phyloP scores from a whole-genome alignment of 2,113 vertebrate genomes.

The Dasyornis broadbenti region DNA sequence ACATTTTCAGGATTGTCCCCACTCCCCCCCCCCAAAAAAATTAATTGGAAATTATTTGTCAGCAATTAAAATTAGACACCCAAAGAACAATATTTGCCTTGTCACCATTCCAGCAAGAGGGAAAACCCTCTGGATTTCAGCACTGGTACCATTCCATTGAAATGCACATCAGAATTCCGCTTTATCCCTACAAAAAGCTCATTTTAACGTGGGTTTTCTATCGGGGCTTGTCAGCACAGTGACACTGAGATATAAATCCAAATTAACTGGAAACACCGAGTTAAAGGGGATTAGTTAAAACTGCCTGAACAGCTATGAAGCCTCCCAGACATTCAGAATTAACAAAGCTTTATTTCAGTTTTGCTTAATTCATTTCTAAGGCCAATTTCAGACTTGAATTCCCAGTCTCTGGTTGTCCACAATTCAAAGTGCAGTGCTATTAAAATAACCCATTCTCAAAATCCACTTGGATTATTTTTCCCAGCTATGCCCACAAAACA shows the following conservation, averaged over 20 bases:
- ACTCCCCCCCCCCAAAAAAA: accelerated
- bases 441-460: neutral
- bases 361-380: neutral
- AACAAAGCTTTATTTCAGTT: neutral
- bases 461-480: neutral
- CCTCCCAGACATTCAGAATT: neutral
- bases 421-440: accelerated
- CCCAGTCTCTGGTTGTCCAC: neutral
- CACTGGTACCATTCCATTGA: accelerated
- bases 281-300: neutral
- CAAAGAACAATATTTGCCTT: neutral
- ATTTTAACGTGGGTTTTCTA: neutral
- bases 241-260: neutral
- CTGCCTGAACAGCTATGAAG: neutral
- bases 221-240: neutral
- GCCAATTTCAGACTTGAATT: neutral
- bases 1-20: neutral
- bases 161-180: neutral
- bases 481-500: neutral
- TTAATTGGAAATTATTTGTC: neutral
- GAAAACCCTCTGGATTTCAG: neutral
- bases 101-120: neutral
- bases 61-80: neutral
- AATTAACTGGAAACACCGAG: neutral
- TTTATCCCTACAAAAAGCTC: neutral